Conservation (phyloP, 2,113 vertebrate species). For the Anguilla rostrata region DNA sequence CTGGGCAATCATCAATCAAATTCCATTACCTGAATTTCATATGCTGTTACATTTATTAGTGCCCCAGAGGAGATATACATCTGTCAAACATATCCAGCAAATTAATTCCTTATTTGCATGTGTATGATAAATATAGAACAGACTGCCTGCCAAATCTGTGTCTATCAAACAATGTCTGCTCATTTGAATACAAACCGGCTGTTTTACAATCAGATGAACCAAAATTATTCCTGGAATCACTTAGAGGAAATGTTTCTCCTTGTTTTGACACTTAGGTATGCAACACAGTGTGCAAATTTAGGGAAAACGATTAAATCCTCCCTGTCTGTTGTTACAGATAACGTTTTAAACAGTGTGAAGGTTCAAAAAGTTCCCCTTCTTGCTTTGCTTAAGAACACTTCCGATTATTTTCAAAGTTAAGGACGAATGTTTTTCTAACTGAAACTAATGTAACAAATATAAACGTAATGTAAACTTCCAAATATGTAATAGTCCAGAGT, state of each 20-base stretch:
- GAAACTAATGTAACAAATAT: too few relatives aligned
- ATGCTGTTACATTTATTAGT: constrained; percentile 4
- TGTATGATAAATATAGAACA: constrained; percentile 4
- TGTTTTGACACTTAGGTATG: not conserved
- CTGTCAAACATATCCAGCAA: constrained; percentile 5
- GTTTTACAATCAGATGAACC: constrained; percentile 22
- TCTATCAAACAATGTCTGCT: constrained; percentile 3
- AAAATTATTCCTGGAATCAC: not conserved
- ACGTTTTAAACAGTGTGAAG: not conserved
- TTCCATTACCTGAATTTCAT: constrained; percentile 8
- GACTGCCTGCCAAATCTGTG: constrained; percentile 6
- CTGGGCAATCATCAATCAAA: constrained; percentile 30
- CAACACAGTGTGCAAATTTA: not conserved
- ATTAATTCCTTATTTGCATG: constrained; percentile 4
- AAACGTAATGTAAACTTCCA: too few relatives aligned
- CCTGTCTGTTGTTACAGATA: not conserved
- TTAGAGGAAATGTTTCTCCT: not conserved
- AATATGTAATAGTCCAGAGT: too few relatives aligned
- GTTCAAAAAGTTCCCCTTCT: not conserved
- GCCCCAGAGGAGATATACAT: not conserved
- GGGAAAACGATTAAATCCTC: not conserved
- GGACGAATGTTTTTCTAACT: not conserved
- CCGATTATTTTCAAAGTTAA: not conserved
- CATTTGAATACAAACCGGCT: constrained; percentile 20
- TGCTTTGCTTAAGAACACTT: not conserved